phyloP scores from a whole-genome alignment of 2,797 vertebrate species.

The Alfaro cultratus region DNA sequence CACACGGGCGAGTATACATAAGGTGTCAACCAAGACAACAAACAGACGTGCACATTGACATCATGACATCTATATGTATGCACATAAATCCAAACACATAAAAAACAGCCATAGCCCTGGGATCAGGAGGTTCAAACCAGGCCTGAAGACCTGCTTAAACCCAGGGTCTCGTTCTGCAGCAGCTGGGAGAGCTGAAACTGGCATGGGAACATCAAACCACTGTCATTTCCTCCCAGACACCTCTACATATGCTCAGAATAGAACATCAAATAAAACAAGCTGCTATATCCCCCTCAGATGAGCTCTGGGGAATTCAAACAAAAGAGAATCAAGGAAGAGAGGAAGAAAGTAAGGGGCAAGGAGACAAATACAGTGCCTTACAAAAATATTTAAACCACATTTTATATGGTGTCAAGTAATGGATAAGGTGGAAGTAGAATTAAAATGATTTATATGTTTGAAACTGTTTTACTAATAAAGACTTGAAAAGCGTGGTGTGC shows the following conservation, averaged over 20 bases:
- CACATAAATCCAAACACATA: constrained; percentile 34
- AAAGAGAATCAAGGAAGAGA: constrained; percentile 44
- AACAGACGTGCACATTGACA: constrained; percentile 37
- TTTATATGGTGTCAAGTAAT: not conserved
- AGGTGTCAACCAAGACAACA: constrained; percentile 41
- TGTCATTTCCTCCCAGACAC: constrained; percentile 41
- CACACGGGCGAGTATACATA: constrained; percentile 22
- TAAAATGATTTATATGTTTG: not conserved
- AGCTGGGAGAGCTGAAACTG: constrained; percentile 56
- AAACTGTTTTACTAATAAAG: not conserved
- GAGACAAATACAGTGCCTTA: constrained; percentile 30
- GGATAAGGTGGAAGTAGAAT: not conserved
- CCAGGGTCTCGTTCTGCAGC: constrained; percentile 43
- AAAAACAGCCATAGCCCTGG: constrained; percentile 9
- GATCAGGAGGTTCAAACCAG: constrained; percentile 57
- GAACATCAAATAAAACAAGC: constrained; percentile 66
- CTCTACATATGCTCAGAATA: constrained; percentile 57
- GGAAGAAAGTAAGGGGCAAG: constrained; percentile 41
- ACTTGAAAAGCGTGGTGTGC: not conserved
- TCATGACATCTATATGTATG: constrained; percentile 32
- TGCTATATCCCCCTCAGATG: constrained; percentile 47
- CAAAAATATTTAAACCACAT: not conserved
- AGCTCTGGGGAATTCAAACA: constrained; percentile 57
- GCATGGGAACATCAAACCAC: constrained; percentile 30
- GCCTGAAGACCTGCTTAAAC: constrained; percentile 56